phyloP scores from a whole-genome alignment of 2,888 invertebrate species.

The Linyphia triangularis region DNA sequence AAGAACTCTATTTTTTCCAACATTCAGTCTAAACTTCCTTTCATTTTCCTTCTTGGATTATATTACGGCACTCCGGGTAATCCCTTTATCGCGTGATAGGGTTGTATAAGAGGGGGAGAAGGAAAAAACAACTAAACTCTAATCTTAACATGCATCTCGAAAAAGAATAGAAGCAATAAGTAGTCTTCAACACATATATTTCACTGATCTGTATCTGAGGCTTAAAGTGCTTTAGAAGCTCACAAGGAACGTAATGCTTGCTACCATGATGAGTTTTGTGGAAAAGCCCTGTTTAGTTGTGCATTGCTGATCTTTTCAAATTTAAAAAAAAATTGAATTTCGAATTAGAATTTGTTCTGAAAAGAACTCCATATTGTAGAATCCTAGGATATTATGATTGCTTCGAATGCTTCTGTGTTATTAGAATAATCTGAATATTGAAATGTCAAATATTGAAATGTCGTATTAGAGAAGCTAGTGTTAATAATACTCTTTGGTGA shows the following conservation, averaged over 20 bases:
- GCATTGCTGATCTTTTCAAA: background rate
- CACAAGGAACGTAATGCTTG: background rate
- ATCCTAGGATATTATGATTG: background rate
- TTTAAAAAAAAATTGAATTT: background rate
- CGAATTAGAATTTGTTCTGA: background rate
- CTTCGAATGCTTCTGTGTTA: background rate
- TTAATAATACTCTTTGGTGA: too few species aligned
- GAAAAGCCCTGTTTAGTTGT: background rate
- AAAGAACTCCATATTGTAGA: too few species aligned
- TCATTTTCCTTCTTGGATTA: conserved; percentile 35
- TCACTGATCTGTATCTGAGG: conserved; percentile 52
- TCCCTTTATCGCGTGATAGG: conserved; percentile 53
- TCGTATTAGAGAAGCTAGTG: too few species aligned
- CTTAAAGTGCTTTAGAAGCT: conserved; percentile 24
- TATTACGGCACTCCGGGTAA: conserved; percentile 29
- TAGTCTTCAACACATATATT: conserved; percentile 56
- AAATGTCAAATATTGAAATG: background rate
- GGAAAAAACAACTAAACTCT: conserved; percentile 34
- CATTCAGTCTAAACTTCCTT: conserved; percentile 1
- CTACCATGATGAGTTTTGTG: conserved; percentile 27
- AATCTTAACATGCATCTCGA: conserved; percentile 46
- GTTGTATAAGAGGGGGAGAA: conserved; percentile 6
- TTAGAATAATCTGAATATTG: background rate
- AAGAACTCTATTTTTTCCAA: background rate
- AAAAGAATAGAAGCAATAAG: conserved; percentile 46